Evolutionary conservation across 23 tunicate genomes (phyloP).

Genomic region (Styela plicata): DNA sequence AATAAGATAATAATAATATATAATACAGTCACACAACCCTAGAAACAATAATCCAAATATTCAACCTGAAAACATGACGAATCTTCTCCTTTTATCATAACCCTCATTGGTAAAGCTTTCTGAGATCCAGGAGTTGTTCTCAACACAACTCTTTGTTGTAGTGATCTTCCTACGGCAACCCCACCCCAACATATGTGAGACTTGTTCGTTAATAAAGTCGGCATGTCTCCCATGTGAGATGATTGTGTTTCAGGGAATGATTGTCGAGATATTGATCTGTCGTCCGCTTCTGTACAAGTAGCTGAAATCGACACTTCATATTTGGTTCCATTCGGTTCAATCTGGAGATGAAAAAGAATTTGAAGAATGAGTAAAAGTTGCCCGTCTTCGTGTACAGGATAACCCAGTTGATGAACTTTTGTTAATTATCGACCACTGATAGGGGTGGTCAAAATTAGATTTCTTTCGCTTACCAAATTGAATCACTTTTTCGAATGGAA

Average conservation of each 20-base stretch:
- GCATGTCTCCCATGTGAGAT: not conserved
- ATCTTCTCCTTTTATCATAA: conserved; percentile 55
- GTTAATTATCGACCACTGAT: too few species aligned
- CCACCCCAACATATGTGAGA: conserved; percentile 84
- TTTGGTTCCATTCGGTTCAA: conserved; percentile 78
- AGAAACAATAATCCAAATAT: too few species aligned
- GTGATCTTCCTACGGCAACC: conserved; percentile 52
- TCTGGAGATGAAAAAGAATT: too few species aligned
- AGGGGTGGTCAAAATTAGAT: too few species aligned
- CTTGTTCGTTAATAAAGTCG: conserved; percentile 69
- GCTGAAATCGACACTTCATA: conserved; percentile 60
- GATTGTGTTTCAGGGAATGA: not conserved
- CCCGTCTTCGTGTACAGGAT: too few species aligned
- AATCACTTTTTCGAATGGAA: too few species aligned
- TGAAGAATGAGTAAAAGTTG: too few species aligned
- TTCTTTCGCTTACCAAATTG: too few species aligned
- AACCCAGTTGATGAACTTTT: too few species aligned
- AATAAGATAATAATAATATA: too few species aligned
- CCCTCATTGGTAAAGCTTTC: conserved; percentile 29
- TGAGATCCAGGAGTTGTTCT: conserved; percentile 23
- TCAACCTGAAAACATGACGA: conserved; percentile 66
- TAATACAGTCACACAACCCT: not conserved
- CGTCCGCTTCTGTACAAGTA: conserved; percentile 15
- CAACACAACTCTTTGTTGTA: conserved; percentile 59
- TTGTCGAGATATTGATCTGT: conserved; percentile 3